A percentile compares a stretch with the other conserved stretches of the same genome.
Conservation (phyloP, 2,113 vertebrate species). For the Turdus rufiventris region DNA sequence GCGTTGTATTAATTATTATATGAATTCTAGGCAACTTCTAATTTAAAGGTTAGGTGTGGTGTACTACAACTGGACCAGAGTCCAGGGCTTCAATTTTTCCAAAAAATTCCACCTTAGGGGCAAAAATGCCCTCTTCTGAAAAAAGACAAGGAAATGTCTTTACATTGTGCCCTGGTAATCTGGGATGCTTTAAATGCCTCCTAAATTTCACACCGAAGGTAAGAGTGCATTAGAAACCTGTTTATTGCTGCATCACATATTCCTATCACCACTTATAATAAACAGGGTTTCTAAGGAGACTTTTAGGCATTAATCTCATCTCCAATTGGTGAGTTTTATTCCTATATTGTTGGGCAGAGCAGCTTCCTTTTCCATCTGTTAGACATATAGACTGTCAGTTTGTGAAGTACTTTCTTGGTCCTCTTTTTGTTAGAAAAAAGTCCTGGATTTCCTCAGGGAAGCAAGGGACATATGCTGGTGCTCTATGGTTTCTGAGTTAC, state of each 20-base stretch:
- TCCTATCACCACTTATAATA: not conserved
- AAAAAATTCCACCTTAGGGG: not conserved
- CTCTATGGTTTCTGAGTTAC: not conserved
- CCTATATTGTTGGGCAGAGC: not conserved
- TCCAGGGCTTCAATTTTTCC: not conserved
- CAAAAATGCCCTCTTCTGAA: not conserved
- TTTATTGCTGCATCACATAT: not conserved
- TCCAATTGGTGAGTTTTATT: not conserved
- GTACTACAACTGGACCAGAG: not conserved
- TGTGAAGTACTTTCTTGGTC: conserved; percentile 35
- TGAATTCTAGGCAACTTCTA: not conserved
- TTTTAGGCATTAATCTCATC: conserved; percentile 7
- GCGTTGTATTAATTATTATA: conserved; percentile 42
- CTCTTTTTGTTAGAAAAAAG: conserved; percentile 51
- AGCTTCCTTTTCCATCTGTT: conserved; percentile 53
- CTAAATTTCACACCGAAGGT: not conserved
- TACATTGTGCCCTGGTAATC: not conserved
- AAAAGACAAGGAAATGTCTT: not conserved
- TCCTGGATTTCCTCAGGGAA: conserved; percentile 44
- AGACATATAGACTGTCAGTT: conserved; percentile 3
- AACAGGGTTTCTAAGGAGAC: not conserved
- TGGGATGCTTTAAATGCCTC: not conserved
- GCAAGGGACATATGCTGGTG: conserved; percentile 50
- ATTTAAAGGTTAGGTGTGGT: conserved; percentile 29
- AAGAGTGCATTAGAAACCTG: not conserved